Evolutionary conservation across 2,113 vertebrate genomes (phyloP), one percentile per base, ranked within the genome.

Genomic region (Taurulus bubalis): DNA sequence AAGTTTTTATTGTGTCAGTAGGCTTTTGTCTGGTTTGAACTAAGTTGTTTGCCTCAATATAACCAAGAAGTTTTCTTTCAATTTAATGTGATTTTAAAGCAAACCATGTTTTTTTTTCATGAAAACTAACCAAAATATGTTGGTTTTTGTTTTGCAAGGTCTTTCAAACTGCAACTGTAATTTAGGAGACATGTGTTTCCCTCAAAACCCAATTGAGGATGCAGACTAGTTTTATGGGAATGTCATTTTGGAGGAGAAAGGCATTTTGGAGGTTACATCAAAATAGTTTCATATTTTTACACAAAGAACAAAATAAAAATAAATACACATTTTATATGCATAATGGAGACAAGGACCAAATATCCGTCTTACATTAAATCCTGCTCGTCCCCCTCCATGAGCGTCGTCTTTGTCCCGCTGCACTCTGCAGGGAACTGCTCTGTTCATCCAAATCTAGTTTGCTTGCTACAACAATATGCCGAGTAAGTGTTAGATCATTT

Each of bases 401-500:
- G 47, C 26, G 28, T 65, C 45, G 30, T 45, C 30, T 63, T 28
- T 42, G 40, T 65, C 15, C 1, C 24, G 53, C 70, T n/a, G 51
- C 18, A 65, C 30, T 4, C 55, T 71, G 59, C 51, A 60, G 59
- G 55, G 12, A 60, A 62, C 67, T 55, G 62, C 67, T 79, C 53
- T 9, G 5, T 88, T 85, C 77, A 22, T 75, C 74, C 47, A 63
- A 7, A 79, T 85, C 55, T 51, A 42, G 56, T 77, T 72, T 34
- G 5, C 60, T 66, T 9, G 5, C 24, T 58, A 2, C 40, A n/a
- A 76, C 67, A 76, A 80, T 42, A 14, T 51, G 45, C 67, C 4
- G 24, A 80, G 63, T 26, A 66, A 63, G 75, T 80, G 83, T 80
- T 77, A 20, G 59, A 84, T 87, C 58, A 82, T 77, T 85, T 80